Percentiles rank a stretch among this genome's conserved stretches.
These are phyloP conservation scores for Cataglyphis altisquamis DNA, from an alignment of 2,888 invertebrate genomes.

Conservation along the genomic window DNA sequence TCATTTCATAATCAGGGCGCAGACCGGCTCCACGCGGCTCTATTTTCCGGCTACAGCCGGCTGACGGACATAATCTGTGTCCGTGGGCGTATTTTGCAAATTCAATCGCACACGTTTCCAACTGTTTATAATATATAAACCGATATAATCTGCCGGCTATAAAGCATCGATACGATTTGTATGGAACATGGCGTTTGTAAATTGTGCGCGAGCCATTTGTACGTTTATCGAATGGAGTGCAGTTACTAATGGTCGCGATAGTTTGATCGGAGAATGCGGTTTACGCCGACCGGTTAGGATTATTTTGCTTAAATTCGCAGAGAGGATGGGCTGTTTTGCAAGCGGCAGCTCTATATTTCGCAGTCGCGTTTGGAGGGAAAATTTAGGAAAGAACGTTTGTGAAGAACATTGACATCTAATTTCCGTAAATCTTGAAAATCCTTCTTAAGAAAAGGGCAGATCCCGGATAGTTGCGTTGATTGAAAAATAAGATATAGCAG, in stretches of 20 bases:
- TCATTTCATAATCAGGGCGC: conserved; percentile 84
- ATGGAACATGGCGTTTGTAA: conserved; percentile 45
- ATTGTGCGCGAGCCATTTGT: conserved; percentile 50
- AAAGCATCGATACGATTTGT: conserved; percentile 49
- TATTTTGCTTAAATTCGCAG: conserved; percentile 43
- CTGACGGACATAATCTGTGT: conserved; percentile 71
- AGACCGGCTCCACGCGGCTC: conserved; percentile 80
- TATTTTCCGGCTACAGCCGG: conserved; percentile 75
- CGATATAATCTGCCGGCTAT: conserved; percentile 47
- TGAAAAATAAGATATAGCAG: conserved; percentile 17
- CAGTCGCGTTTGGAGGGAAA: conserved; percentile 2
- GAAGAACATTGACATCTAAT: conserved; percentile 54
- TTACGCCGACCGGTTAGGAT: conserved; percentile 25
- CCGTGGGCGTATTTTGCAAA: conserved; percentile 68
- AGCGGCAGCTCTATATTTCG: conserved; percentile 18
- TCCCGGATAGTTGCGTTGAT: conserved; percentile 16
- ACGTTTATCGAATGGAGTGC: conserved; percentile 53
- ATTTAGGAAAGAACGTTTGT: conserved; percentile 45
- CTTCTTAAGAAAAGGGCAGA: conserved; percentile 12
- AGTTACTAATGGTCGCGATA: conserved; percentile 52
- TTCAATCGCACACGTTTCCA: conserved; percentile 62
- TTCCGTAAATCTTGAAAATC: conserved; percentile 37
- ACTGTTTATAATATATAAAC: conserved; percentile 56
- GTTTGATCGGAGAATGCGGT: conserved; percentile 52
- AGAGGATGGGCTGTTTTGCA: neutral